Evolutionary conservation across 1,140 invertebrate species (phyloP).

Genomic region (Brachionus rotundiformis): DNA sequence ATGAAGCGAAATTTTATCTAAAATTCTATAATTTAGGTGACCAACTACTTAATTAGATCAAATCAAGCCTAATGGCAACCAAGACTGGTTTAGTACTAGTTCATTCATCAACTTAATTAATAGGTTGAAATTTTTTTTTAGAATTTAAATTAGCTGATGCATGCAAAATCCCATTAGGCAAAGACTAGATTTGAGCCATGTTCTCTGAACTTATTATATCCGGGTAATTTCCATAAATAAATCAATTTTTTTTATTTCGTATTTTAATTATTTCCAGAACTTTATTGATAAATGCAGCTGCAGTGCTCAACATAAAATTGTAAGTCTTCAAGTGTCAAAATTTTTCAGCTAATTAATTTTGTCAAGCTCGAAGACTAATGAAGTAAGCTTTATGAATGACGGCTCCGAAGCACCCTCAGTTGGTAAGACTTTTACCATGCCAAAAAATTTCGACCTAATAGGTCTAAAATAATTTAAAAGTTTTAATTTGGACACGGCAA

Average conservation of each 20-base stretch:
- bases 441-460: too few species aligned
- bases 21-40: not conserved
- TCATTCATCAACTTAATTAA: constrained; percentile 11
- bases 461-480: too few species aligned
- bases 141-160: constrained; percentile 2
- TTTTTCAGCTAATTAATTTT: not conserved
- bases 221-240: not conserved
- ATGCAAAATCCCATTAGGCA: not conserved
- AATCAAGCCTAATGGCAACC: not conserved
- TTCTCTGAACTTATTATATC: constrained; percentile 24
- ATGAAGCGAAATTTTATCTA: not conserved
- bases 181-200: not conserved
- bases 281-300: constrained; percentile 25
- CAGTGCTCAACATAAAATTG: constrained; percentile 31
- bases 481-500: too few species aligned
- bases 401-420: not conserved
- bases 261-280: not conserved
- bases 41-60: not conserved
- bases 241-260: not conserved
- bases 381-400: constrained; percentile 5
- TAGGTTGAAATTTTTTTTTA: constrained; percentile 14
- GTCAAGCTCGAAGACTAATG: not conserved
- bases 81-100: not conserved
- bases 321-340: not conserved
- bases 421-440: not conserved